Percentiles rank a stretch among this genome's conserved stretches.
Conservation (phyloP, 2,797 vertebrate genomes). For the Falco naumanni region DNA sequence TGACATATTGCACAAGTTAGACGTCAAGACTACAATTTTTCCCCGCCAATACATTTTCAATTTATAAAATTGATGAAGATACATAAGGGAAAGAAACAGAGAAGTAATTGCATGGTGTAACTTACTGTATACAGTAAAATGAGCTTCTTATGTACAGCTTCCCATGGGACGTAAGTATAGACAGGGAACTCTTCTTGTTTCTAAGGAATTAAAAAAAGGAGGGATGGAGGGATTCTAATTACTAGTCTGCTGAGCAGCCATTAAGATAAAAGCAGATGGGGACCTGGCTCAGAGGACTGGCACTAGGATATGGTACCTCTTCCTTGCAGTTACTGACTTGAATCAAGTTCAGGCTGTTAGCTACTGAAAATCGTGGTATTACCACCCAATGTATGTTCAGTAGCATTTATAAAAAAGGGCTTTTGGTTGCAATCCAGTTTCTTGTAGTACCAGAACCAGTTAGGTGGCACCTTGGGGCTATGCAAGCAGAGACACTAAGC, state of each 20-base stretch:
- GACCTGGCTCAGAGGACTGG: not conserved
- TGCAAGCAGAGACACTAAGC: not conserved
- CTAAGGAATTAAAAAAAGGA: not conserved
- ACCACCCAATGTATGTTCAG: not conserved
- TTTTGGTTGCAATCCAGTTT: not conserved
- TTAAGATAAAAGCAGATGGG: not conserved
- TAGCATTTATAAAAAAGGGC: not conserved
- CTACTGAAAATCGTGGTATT: not conserved
- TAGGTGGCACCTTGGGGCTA: not conserved
- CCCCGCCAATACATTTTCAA: not conserved
- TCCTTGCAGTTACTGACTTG: not conserved
- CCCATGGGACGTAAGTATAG: not conserved
- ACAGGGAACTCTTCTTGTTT: not conserved
- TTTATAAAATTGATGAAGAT: constrained; percentile 15
- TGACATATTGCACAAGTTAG: not conserved
- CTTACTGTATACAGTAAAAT: constrained; percentile 15
- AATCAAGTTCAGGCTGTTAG: not conserved
- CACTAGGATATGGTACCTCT: not conserved
- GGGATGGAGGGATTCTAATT: not conserved
- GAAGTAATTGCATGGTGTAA: not conserved
- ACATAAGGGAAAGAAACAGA: not conserved
- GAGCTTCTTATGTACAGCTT: not conserved
- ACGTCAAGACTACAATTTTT: not conserved
- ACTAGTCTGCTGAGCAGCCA: not conserved
- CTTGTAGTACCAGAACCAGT: not conserved